Conservation (phyloP, 2,888 invertebrate genomes). For the Ashinkailepas kermadecensis region DNA sequence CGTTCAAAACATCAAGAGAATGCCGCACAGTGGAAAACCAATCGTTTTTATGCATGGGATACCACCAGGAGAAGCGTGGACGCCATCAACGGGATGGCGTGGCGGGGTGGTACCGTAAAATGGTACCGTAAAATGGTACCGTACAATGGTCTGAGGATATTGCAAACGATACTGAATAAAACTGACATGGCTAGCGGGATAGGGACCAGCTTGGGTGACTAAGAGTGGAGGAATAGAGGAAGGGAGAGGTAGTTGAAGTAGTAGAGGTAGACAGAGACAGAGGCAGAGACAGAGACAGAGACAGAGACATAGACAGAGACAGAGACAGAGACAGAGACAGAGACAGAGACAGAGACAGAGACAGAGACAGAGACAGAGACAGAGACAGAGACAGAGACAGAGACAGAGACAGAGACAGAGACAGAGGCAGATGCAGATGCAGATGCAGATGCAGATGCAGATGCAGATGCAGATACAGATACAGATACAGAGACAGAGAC, state of each 20-base stretch:
- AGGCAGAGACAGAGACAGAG: too few relatives aligned
- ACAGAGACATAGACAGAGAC: too few relatives aligned
- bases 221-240: too few relatives aligned
- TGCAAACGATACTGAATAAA: background rate
- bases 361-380: background rate
- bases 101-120: background rate
- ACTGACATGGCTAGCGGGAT: background rate
- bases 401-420: background rate
- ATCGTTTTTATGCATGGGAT: constrained; percentile 7
- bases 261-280: too few relatives aligned
- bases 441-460: too few relatives aligned
- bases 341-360: background rate
- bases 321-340: too few relatives aligned
- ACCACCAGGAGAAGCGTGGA: background rate
- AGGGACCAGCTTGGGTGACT: too few relatives aligned
- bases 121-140: background rate
- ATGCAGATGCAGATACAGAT: too few relatives aligned
- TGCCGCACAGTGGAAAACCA: background rate
- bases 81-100: background rate
- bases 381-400: background rate
- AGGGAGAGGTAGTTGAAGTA: too few relatives aligned
- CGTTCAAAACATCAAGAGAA: background rate
- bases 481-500: too few relatives aligned
- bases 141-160: background rate
- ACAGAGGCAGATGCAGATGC: too few relatives aligned